phyloP scores from a whole-genome alignment of 2,113 vertebrate species.

The Sinosuthora webbiana region DNA sequence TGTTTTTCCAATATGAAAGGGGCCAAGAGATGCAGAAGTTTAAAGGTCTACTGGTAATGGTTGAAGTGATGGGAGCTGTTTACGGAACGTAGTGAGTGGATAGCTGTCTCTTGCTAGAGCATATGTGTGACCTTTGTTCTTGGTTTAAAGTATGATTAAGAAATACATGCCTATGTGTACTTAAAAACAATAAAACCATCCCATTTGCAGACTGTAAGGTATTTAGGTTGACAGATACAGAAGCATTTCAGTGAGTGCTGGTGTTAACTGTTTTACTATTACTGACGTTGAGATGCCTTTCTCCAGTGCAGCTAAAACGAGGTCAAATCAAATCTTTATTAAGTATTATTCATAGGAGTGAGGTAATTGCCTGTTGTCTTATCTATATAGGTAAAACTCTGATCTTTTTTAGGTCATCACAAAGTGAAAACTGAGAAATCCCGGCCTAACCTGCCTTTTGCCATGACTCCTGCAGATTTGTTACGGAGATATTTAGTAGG shows the following conservation, averaged over 20 bases:
- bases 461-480: background rate
- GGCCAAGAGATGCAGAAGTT: slow-evolving; percentile 55
- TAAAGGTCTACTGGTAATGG: slow-evolving; percentile 65
- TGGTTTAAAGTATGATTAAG: slow-evolving; percentile 58
- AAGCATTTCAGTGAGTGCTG: background rate
- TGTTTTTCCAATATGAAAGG: slow-evolving; percentile 38
- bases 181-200: slow-evolving; percentile 39
- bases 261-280: slow-evolving; percentile 23
- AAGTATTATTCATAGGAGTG: background rate
- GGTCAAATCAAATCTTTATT: background rate
- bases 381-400: background rate
- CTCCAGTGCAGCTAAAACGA: background rate
- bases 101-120: background rate
- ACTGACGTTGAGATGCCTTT: background rate
- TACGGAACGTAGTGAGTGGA: slow-evolving; percentile 1
- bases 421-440: background rate
- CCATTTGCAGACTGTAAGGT: background rate
- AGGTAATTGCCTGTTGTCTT: background rate
- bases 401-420: background rate
- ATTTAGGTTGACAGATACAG: background rate
- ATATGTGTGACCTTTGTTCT: background rate
- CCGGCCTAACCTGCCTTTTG: background rate
- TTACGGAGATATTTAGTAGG: background rate
- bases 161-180: background rate
- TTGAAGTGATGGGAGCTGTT: slow-evolving; percentile 52